Conservation (phyloP, 2,113 vertebrate species). For the Pteropus alecto region DNA sequence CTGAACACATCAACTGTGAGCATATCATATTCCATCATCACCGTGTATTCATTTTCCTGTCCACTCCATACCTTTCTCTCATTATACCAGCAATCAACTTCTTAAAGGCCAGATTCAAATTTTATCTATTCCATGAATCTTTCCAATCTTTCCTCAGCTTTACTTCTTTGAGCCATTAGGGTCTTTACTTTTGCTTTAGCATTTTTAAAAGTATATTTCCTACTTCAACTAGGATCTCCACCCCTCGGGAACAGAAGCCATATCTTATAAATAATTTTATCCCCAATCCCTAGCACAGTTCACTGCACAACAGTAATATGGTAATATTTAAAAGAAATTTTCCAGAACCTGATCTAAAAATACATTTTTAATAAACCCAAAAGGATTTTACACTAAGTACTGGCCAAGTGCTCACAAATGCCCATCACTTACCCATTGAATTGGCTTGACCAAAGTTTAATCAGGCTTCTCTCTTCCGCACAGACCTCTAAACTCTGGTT, state of each 20-base stretch:
- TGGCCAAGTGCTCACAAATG: not conserved
- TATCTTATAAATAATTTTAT: conserved; percentile 15
- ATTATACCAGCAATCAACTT: not conserved
- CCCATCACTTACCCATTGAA: not conserved
- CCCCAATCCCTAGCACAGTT: not conserved
- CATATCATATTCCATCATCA: not conserved
- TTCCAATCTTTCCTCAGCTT: not conserved
- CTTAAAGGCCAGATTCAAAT: not conserved
- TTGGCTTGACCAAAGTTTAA: not conserved
- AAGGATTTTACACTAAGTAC: not conserved
- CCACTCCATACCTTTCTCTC: not conserved
- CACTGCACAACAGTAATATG: not conserved
- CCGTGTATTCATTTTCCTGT: not conserved
- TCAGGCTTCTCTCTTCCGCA: not conserved
- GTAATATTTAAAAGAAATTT: conserved; percentile 30
- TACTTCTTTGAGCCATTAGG: not conserved
- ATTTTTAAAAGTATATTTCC: not conserved
- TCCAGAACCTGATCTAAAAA: conserved; percentile 18
- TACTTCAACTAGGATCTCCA: not conserved
- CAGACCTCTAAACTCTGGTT: not conserved
- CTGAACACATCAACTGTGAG: not conserved
- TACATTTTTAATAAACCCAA: not conserved
- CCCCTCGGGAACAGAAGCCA: not conserved
- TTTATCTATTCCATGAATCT: not conserved
- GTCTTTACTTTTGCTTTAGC: not conserved